A percentile compares a stretch with the other conserved stretches of the same genome.
phyloP scores from a whole-genome alignment of 2,888 invertebrate genomes.

The Cyaniris semiargus region DNA sequence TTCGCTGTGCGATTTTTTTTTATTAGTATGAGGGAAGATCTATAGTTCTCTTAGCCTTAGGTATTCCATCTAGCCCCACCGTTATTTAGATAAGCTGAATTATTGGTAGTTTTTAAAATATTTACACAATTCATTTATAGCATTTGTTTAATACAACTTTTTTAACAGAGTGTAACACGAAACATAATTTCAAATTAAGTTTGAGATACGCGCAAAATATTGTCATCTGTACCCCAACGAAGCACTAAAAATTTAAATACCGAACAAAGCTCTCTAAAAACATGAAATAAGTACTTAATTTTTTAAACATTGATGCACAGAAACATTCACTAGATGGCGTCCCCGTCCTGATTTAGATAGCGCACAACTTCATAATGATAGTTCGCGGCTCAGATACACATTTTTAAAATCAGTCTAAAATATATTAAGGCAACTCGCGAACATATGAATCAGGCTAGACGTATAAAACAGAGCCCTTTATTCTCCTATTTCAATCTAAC shows the following conservation, averaged over 20 bases:
- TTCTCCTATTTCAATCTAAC: not conserved
- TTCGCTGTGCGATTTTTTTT: not conserved
- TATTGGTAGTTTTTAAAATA: not conserved
- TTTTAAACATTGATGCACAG: not conserved
- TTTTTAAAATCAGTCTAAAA: conserved; percentile 84
- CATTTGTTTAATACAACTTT: not conserved
- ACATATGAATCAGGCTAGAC: conserved; percentile 37
- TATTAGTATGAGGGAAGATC: not conserved
- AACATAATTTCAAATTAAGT: not conserved
- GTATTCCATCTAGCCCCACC: not conserved
- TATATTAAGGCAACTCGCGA: conserved; percentile 78
- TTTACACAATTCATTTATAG: not conserved
- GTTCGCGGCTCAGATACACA: conserved; percentile 50
- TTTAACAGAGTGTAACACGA: not conserved
- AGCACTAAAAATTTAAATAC: not conserved
- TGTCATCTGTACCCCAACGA: not conserved
- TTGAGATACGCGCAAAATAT: too few species aligned
- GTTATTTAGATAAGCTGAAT: not conserved
- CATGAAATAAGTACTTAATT: not conserved
- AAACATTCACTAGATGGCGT: not conserved
- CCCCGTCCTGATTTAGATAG: not conserved
- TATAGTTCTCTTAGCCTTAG: not conserved
- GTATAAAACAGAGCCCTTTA: not conserved
- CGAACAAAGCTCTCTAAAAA: not conserved
- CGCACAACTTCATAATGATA: not conserved